Base-by-base conservation (phyloP, 2,797 vertebrate genomes). In the Amblyopsis hoosieri region DNA sequence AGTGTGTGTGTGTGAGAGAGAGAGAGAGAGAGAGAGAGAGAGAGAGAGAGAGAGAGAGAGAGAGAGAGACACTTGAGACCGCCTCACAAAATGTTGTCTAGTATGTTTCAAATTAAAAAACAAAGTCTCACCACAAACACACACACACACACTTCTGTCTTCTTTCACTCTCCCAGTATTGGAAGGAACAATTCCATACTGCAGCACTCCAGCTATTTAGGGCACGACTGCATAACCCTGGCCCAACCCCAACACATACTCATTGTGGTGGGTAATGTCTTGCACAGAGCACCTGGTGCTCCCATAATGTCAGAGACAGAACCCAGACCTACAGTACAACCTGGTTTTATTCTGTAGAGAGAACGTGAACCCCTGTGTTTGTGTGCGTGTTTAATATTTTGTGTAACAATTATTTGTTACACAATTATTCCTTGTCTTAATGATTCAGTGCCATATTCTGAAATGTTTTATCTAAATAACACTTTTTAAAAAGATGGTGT, bases 211-310 rank as follows among this genome's bases (percentile, higher is more conserved):
- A 19, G 52, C 45, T 49, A 51, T 17, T 62, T 55, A 45, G 49
- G 63, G 54, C 77, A 69, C 51, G 54, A 57, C 2, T 69, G 17
- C 42, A 63, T 62, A 68, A 63, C 60, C 62, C 19, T 66, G 42
- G 23, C 29, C 33, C 57, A 47, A 45, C 31, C 56, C 5, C 31
- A 14, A 12, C 2, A 57, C 47, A 48, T 12, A 48, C 47, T 12
- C 47, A 48, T 66, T 37, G 58, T 42, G 60, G 64, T 68, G 19
- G 51, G 62, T 57, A 63, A 72, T 45, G 56, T 67, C 50, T 57
- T 78, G 72, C 75, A 79, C 69, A 68, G 66, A 83, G 69, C 76
- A 81, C 76, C 76, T 74, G 65, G 66, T 81, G 83, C 76, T 85
- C 81, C 75, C 69, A 80, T 77, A 80, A 81, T 69, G 68, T 81